These are phyloP conservation scores for Bombus fervidus DNA, from an alignment of 1,140 invertebrate species.

Conservation along the genomic window DNA sequence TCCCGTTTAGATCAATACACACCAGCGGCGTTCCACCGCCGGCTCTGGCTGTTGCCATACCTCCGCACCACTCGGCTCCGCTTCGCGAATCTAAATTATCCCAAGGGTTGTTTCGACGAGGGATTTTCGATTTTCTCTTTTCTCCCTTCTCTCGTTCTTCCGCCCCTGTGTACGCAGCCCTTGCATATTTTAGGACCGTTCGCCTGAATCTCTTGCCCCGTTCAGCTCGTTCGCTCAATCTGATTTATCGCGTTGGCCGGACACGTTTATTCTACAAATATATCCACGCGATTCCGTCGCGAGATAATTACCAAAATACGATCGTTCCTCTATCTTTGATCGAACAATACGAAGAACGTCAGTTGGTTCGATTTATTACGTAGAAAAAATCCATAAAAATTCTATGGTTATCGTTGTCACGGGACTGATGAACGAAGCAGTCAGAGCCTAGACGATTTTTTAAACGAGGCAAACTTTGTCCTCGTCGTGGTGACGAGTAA, in stretches of 20 bases:
- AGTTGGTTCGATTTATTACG: not conserved
- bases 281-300: too few species aligned
- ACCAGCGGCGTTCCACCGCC: slow-evolving; percentile 53
- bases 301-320: not conserved
- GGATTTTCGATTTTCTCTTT: slow-evolving; percentile 48
- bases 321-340: not conserved
- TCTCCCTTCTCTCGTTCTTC: not conserved
- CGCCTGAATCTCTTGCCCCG: slow-evolving; percentile 1
- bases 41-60: slow-evolving; percentile 15
- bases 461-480: slow-evolving; percentile 11
- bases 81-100: slow-evolving; percentile 76
- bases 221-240: slow-evolving; percentile 21
- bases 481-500: not conserved
- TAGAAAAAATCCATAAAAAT: not conserved
- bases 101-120: slow-evolving; percentile 67
- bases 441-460: not conserved
- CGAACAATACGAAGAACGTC: not conserved
- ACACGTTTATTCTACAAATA: not conserved
- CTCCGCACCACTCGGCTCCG: slow-evolving; percentile 42
- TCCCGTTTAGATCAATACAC: slow-evolving; percentile 80
- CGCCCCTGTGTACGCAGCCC: slow-evolving; percentile 6
- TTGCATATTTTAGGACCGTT: slow-evolving; percentile 57
- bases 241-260: slow-evolving; percentile 43
- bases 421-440: not conserved
- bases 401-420: too few species aligned